Base-by-base conservation (phyloP, 2,888 invertebrate genomes). In the Gymnoscelis rufifasciata region DNA sequence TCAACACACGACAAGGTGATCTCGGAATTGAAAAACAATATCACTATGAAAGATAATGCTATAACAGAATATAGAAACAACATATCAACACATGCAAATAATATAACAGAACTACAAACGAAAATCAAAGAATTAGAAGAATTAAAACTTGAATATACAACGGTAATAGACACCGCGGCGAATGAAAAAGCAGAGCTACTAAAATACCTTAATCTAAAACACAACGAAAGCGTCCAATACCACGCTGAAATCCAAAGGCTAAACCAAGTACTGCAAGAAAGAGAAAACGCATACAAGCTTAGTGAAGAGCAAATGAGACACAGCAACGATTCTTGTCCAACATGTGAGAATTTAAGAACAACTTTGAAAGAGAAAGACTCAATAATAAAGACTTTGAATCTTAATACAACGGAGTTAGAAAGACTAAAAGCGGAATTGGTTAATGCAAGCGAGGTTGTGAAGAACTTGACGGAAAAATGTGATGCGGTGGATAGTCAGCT, bases 171-270 rank as follows among this genome's bases (percentile, higher is more conserved):
- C 7, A 73, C 64, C 5, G 61, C 71, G 0, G 67, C 59, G 35
- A 74, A 83, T 5, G 92, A 93, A 60, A 92, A 93, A 66, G 90
- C 91, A 31, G 91, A 95, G 63, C 79, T 94, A n/a, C 91, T 93
- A 10, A 91, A 90, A 54, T 82, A 93, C 7, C 83, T 97, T 0
- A 94, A 93, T 63, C 87, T 92, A 45, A 97, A 97, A 77, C 96
- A 97, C 65, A 91, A 93, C 48, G 97, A 97, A 81, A 95, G 93
- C 68, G 78, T 95, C 19, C 92, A 93, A 52, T 97, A 96, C 72
- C 95, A 97, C 65, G 90, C 88, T 23, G 97, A 97, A 86, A 93
- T 97, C 47, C 95, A 96, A 71, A 89, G 95, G 19, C 75, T 97
- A 31, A 92, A 92, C 46, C 90, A 91, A 47, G 79, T 91, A 0